A percentile compares a stretch with the other conserved stretches of the same genome.
Evolutionary conservation across 2,797 vertebrate genomes (phyloP).

Genomic region (Pipistrellus nathusii): DNA sequence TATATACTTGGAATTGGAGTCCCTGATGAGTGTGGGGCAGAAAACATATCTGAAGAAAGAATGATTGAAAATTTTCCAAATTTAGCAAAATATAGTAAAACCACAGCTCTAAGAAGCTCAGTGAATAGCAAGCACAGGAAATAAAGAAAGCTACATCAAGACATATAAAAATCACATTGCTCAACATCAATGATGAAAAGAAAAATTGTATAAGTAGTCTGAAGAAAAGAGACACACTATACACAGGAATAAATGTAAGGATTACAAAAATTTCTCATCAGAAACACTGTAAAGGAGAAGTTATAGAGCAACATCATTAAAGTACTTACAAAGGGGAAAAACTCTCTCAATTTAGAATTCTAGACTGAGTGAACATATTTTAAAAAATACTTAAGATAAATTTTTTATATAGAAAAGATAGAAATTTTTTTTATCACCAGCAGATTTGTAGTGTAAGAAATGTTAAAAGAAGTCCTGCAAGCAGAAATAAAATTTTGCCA

Average conservation of each 20-base stretch:
- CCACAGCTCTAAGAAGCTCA: background rate
- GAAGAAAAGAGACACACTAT: background rate
- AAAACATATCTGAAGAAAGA: background rate
- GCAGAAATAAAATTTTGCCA: background rate
- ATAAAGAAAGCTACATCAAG: background rate
- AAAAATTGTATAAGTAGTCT: background rate
- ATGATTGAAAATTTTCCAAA: background rate
- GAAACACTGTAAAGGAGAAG: background rate
- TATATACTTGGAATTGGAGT: background rate
- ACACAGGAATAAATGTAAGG: background rate
- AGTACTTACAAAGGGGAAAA: background rate
- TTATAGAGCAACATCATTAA: background rate
- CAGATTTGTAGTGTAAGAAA: background rate
- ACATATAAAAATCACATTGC: background rate
- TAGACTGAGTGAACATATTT: background rate
- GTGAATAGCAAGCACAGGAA: background rate
- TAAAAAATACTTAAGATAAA: background rate
- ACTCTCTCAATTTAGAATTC: background rate
- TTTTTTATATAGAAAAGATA: background rate
- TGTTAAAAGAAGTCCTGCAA: background rate
- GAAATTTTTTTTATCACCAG: background rate
- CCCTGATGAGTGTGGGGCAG: background rate
- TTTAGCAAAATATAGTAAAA: background rate
- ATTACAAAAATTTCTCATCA: background rate
- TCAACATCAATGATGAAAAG: background rate